Evolutionary conservation across 2,888 invertebrate species (phyloP), one percentile per base, ranked within the genome.

Genomic region (Drosophila lutescens): DNA sequence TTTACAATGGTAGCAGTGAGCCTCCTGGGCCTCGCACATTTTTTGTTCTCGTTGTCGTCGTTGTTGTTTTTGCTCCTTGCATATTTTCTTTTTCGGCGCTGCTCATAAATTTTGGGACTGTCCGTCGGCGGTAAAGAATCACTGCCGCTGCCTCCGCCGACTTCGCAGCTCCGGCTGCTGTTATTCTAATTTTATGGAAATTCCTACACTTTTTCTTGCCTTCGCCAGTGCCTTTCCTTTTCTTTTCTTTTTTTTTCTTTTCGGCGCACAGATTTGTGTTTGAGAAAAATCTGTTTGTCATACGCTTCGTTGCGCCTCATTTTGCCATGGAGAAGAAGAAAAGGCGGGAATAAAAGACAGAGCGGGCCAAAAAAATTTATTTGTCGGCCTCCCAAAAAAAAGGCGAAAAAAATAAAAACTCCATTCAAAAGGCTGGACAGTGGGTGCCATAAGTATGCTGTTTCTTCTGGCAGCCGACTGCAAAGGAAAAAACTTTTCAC

Each of bases 141-240:
- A 82, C 87, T 86, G 86, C 63, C 40, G 32, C 61, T 26, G 65
- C 65, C 51, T 46, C 67, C 38, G 67, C 17, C 40, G 38, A 13
- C 38, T 32, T 38, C 49, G 15, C 65, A 36, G 65, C 66, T 65
- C 66, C 54, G 54, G 53, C 65, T 66, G 65, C 89, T 80, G 85
- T 86, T 86, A 88, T 87, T 86, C 89, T 86, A 86, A 86, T 86
- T 86, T 86, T 86, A 86, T 86, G 86, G 86, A 88, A 86, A 86
- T 86, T 86, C 88, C 85, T 86, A 79, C 85, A 80, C 86, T 85
- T 85, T 83, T 88, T 86, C 74, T 75, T 66, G 47, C 53, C 60
- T 59, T 69, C 10, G 44, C 69, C 59, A 34, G 46, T 41, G 51
- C 58, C 57, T 56, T 70, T 70, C 40, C 70, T 72, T 67, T 83